Base-by-base conservation (phyloP, 2,888 invertebrate genomes). In the Metacarcinus magister region DNA sequence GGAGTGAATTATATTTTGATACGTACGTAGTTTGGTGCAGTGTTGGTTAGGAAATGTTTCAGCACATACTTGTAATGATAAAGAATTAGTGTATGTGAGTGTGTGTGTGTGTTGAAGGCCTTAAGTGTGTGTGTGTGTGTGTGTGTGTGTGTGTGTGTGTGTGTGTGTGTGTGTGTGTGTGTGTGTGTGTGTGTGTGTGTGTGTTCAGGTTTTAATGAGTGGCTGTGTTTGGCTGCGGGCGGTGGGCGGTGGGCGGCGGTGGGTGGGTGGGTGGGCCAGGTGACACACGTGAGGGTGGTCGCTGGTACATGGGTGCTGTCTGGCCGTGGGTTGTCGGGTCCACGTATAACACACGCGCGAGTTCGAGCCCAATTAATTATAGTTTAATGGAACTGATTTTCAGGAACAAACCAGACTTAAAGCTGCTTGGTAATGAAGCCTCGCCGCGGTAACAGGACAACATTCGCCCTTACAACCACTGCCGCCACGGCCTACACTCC, bases 351-450 rank as follows among this genome's bases (percentile, higher is more conserved):
- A 93, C 92, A 32, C 48, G 48, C 60, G 19, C 60, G 39, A 44
- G 92, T 54, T 48, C 48, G 87, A 82, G 87, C 48, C 87, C 82
- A 94, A 94, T 94, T 94, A 89, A 94, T 94, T 94, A 48, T 87
- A 94, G 48, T 94, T 94, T 94, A 82, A 94, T 89, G 94, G 48
- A 94, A 94, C 87, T 89, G 94, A 94, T 94, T 94, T 89, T 75
- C 48, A 60, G 94, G 46, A 87, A 94, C 94, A 87, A 87, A 87
- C 94, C 54, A 46, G 75, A 43, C 94, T 94, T 94, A 94, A 94
- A 94, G 94, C 46, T 87, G 94, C 46, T 75, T 48, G 44, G 46
- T 94, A 44, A 94, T 89, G 89, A 32, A 94, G 94, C 46, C 46
- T n/a, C 46, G 48, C 23, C 46, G 39, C 75, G 32, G 32, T 19